Percentiles rank a stretch among this genome's conserved stretches.
phyloP scores from a whole-genome alignment of 2,888 invertebrate genomes.

The Philereme transversata region DNA sequence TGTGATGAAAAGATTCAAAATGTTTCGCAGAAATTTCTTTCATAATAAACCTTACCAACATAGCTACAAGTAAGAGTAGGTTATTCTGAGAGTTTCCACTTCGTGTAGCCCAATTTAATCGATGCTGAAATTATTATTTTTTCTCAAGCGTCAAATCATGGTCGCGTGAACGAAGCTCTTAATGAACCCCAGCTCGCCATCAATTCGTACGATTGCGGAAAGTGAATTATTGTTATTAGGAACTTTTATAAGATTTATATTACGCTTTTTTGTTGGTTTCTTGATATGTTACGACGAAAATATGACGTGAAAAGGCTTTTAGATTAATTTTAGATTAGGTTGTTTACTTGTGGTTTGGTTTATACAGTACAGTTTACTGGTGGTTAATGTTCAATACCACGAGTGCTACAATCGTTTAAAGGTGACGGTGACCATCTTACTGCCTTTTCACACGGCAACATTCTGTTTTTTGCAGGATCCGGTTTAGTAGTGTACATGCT shows the following conservation, averaged over 20 bases:
- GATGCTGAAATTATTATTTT: conserved; percentile 21
- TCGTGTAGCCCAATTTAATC: conserved; percentile 7
- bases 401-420: no score
- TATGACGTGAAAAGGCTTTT: conserved; percentile 5
- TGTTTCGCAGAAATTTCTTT: no score
- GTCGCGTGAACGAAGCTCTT: conserved; percentile 34
- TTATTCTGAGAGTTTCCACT: neutral
- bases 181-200: conserved; percentile 33
- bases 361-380: no score
- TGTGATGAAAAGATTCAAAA: no score
- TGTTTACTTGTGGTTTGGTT: neutral
- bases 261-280: conserved; percentile 17
- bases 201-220: conserved; percentile 37
- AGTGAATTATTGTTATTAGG: conserved; percentile 31
- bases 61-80: neutral
- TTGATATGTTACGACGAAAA: conserved; percentile 12
- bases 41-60: neutral
- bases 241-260: conserved; percentile 30
- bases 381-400: no score
- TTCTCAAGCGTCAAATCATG: conserved; percentile 33
- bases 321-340: conserved; percentile 12
- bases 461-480: no score
- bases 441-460: no score
- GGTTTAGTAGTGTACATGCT: no score
- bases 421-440: no score